These are phyloP conservation scores for Strongylocentrotus purpuratus DNA, from an alignment of 35 echinoderm and acorn worm species.

Conservation along the genomic window DNA sequence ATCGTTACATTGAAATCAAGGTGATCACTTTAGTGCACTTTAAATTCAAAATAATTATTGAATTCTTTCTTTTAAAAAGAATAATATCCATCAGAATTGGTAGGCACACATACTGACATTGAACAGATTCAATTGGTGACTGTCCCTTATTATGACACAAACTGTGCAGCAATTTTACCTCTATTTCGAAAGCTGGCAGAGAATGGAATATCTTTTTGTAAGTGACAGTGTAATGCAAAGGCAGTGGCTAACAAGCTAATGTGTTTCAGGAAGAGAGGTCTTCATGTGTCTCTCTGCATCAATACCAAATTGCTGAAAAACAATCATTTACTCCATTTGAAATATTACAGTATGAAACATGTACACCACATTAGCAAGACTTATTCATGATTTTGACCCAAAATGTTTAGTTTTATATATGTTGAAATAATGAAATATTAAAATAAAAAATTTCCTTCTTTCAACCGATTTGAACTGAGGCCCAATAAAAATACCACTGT, in stretches of 20 bases:
- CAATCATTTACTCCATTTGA: no score
- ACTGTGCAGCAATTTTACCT: background rate
- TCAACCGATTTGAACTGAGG: background rate
- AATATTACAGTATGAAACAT: no score
- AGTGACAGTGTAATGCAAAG: background rate
- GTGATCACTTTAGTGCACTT: slow-evolving; percentile 1
- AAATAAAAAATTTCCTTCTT: no score
- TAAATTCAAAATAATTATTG: background rate
- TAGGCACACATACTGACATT: background rate
- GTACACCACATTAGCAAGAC: no score
- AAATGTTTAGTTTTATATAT: no score
- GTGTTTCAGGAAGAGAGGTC: no score
- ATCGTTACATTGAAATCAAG: background rate
- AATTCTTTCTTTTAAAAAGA: background rate
- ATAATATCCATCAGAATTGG: background rate
- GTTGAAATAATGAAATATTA: no score
- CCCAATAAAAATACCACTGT: background rate
- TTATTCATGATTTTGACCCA: no score
- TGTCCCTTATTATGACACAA: background rate
- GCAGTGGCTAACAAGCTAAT: background rate
- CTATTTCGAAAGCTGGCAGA: no score
- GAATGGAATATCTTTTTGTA: background rate
- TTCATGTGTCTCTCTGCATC: no score
- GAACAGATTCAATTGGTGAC: background rate
- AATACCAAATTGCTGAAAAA: no score